Conservation (phyloP, 2,888 invertebrate genomes). For the Hemithea aestivaria region DNA sequence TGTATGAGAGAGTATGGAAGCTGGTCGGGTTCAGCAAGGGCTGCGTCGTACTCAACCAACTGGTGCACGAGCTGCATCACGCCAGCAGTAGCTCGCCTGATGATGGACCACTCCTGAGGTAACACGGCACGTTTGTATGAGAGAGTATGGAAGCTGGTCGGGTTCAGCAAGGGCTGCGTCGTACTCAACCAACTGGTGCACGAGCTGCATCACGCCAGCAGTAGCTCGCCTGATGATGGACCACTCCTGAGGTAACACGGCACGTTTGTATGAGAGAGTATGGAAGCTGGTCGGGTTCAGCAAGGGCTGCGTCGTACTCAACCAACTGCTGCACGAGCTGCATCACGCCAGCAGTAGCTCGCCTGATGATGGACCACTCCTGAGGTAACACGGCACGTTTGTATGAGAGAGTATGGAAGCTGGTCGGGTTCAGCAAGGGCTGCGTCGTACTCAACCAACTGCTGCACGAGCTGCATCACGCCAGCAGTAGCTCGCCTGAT, state of each 20-base stretch:
- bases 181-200: conserved; percentile 94
- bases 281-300: conserved; percentile 89
- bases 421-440: conserved; percentile 95
- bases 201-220: conserved; percentile 88
- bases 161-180: conserved; percentile 96
- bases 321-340: conserved; percentile 93
- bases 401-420: conserved; percentile 78
- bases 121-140: conserved; percentile 74
- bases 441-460: conserved; percentile 96
- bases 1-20: conserved; percentile 79
- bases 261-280: conserved; percentile 78
- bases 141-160: conserved; percentile 83
- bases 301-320: conserved; percentile 95
- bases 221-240: conserved; percentile 82
- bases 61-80: conserved; percentile 91
- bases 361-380: too few species aligned
- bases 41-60: conserved; percentile 94
- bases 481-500: conserved; percentile 83
- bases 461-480: conserved; percentile 89
- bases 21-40: conserved; percentile 95
- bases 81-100: conserved; percentile 83
- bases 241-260: too few species aligned
- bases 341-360: conserved; percentile 84
- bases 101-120: too few species aligned
- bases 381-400: too few species aligned